Conservation (phyloP, 2,797 vertebrate genomes). For the Lagodon rhomboides region DNA sequence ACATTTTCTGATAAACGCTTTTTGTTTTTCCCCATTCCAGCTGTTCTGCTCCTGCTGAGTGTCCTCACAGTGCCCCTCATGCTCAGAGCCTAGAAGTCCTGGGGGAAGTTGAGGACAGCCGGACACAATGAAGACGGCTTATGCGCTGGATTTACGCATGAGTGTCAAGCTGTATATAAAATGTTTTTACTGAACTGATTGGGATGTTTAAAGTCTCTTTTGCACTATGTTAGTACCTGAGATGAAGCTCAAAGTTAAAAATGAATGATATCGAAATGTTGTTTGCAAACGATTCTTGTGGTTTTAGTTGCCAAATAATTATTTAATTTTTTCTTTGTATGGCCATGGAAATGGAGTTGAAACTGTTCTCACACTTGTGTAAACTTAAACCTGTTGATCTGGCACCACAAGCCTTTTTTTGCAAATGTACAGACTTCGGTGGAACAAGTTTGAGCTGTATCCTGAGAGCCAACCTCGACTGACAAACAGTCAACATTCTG, state of each 20-base stretch:
- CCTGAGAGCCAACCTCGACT: neutral
- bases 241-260: slow-evolving; percentile 1
- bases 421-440: neutral
- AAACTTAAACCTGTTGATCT: neutral
- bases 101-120: neutral
- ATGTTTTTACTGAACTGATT: slow-evolving; percentile 12
- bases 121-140: slow-evolving; percentile 27
- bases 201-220: slow-evolving; percentile 5
- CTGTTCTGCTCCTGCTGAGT: slow-evolving; percentile 51
- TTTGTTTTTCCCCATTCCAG: slow-evolving; percentile 44
- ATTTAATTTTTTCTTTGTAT: neutral
- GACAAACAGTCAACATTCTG: neutral
- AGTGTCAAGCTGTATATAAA: slow-evolving; percentile 21
- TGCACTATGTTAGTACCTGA: slow-evolving; percentile 30
- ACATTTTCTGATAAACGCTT: neutral
- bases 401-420: neutral
- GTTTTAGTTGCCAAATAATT: neutral
- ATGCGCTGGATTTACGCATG: slow-evolving; percentile 1
- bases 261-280: neutral
- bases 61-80: slow-evolving; percentile 15
- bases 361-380: neutral
- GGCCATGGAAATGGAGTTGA: neutral
- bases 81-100: slow-evolving; percentile 28
- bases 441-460: neutral
- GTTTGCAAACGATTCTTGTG: neutral